A percentile compares a stretch with the other conserved stretches of the same genome.
These are phyloP conservation scores for Disparrhopalites patrizii DNA, from an alignment of 2,888 invertebrate species.

Conservation along the genomic window DNA sequence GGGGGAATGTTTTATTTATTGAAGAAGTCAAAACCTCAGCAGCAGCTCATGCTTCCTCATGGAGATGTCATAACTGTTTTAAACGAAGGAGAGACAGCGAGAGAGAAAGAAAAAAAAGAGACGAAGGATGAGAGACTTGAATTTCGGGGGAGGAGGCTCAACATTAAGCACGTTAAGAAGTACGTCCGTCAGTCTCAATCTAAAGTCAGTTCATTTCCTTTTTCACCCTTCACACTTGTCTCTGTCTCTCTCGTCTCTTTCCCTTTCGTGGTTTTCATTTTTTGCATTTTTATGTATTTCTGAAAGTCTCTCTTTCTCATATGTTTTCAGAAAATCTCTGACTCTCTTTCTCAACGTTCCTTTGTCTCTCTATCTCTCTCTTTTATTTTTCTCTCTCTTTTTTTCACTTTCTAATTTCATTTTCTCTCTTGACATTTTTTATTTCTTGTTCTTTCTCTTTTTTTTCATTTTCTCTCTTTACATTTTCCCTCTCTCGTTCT, in stretches of 20 bases:
- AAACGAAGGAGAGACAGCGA: too few species aligned
- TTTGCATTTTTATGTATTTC: too few species aligned
- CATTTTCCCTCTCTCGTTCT: neutral
- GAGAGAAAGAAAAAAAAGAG: too few species aligned
- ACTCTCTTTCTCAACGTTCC: neutral
- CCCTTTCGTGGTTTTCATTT: too few species aligned
- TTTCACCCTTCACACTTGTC: neutral
- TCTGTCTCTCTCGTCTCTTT: neutral
- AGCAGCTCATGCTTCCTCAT: too few species aligned
- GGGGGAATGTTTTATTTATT: too few species aligned
- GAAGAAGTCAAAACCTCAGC: too few species aligned
- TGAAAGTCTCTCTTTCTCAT: neutral
- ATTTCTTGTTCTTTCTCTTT: neutral
- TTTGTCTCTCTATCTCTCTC: neutral
- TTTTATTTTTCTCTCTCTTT: neutral
- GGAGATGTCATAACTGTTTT: too few species aligned
- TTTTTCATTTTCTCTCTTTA: neutral
- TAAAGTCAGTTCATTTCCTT: too few species aligned
- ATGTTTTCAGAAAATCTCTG: neutral
- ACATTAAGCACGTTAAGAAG: neutral
- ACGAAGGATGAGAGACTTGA: too few species aligned
- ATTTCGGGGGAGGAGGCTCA: neutral
- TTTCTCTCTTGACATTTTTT: neutral
- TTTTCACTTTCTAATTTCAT: neutral
- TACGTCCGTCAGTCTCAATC: too few species aligned